Evolutionary conservation across 2,113 vertebrate species (phyloP), one percentile per base, ranked within the genome.

Genomic region (Pelecanoides urinatrix): DNA sequence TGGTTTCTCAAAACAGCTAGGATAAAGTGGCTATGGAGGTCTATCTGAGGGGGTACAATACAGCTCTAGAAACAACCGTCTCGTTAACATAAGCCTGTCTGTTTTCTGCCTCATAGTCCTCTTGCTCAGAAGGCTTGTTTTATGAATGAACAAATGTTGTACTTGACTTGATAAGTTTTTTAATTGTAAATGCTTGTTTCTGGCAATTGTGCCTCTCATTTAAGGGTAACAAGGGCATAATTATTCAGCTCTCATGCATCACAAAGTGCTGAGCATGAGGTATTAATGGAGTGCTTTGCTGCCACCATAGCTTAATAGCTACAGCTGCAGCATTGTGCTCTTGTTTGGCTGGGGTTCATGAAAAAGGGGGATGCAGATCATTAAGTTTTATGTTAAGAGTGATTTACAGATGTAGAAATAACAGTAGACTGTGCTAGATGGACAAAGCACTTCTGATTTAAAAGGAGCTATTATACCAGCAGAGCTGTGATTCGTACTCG

Each of bases 221-320:
- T 79, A 68, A 84, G 92, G 61, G 61, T 92, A 94, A 96, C 88
- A 94, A 93, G 88, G 74, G 36, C 91, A 40, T 92, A 94, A 96
- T 94, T 94, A 95, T 93, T 93, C 92, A 78, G 55, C 86, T 68
- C 65, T 95, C 66, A 68, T 55, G 83, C 92, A 91, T 78, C 80
- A 78, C 92, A 89, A 97, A 94, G 88, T 94, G 88, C 94, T 94
- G 94, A 94, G 73, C 94, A 85, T 75, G 92, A 95, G 88, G 94
- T 89, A 94, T 92, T 87, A 96, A 91, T 89, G 94, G 68, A 94
- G 92, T 89, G 65, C 86, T 96, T 75, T 91, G 80, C 86, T 86
- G 80, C 94, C 75, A 83, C 94, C 79, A 29, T 67, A 49, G 92
- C 68, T 96, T 95, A 92, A 89, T 88, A 89, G 91, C 89, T 81